Evolutionary conservation across 2,888 invertebrate genomes (phyloP), one percentile per base, ranked within the genome.

Genomic region (Habroteleia sp.): DNA sequence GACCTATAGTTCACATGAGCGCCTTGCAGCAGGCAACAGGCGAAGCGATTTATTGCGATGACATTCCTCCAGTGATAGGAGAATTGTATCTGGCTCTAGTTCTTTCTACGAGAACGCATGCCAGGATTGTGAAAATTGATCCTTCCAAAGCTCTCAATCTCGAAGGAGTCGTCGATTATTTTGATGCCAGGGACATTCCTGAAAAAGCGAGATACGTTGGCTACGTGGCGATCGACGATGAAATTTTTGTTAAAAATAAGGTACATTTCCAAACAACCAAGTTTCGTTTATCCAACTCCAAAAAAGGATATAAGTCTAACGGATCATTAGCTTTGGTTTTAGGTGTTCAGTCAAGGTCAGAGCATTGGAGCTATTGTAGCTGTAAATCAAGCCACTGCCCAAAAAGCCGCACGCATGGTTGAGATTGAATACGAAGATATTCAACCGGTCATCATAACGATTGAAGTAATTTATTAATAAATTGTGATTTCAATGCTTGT

Each of bases 21-120:
- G 96, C 95, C 0, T 91, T 91, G 41, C 96, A 96, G 84, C 97
- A 97, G 89, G 93, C 94, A 0, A 94, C 96, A 0, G 95, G 97
- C 1, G 97, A 97, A 90, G 97, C 97, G 0, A 90, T 95, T 52
- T 97, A 97, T 85, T 93, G 94, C 77, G 96, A 96, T 85, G 97
- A 97, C 85, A 93, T 96, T 81, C 95, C 96, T 0, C 88, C 85
- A 50, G 91, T 91, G 80, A 92, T 93, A 83, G 92, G 93, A 60
- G 97, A 97, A 86, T 89, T 96, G 0, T 95, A 94, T 82, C 89
- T 96, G 79, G 93, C 93, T 0, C 91, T 94, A 50, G 96, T 97
- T 0, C 82, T 93, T 0, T 96, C 96, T 81, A 92, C 92, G 0
- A 93, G 92, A 88, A 91, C 97, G 0, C 94, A 96, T 83, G 97